Evolutionary conservation across 2,113 vertebrate genomes (phyloP).

Genomic region (Mystacornis crossleyi): DNA sequence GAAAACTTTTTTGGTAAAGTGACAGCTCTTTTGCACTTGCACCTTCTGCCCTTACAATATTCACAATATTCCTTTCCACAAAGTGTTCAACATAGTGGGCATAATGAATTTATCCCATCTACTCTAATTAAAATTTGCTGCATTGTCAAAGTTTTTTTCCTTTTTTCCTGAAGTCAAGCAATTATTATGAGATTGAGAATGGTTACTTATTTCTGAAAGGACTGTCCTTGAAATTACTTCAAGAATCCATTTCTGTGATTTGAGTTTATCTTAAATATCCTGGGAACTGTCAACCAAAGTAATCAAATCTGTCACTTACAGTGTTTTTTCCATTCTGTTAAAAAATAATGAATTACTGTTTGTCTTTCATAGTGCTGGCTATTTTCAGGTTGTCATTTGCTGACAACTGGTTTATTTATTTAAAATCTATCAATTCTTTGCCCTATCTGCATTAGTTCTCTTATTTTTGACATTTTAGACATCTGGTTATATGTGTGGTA

Average conservation of each 20-base stretch:
- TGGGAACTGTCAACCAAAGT: background rate
- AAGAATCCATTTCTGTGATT: background rate
- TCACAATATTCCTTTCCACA: background rate
- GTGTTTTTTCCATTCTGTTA: background rate
- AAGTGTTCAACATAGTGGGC: background rate
- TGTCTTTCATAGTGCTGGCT: background rate
- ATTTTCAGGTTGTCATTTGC: slow-evolving; percentile 20
- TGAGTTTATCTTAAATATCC: background rate
- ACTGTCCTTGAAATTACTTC: background rate
- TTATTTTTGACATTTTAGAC: slow-evolving; percentile 25
- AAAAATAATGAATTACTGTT: slow-evolving; percentile 44
- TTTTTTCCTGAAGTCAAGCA: background rate
- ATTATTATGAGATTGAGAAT: background rate
- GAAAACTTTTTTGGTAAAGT: background rate
- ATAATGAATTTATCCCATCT: background rate
- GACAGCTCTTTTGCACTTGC: background rate
- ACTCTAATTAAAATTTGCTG: background rate
- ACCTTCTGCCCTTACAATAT: background rate
- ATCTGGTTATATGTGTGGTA: background rate
- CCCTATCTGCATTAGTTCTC: background rate
- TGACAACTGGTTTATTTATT: slow-evolving; percentile 60
- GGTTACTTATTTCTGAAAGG: background rate
- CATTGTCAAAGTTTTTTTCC: background rate
- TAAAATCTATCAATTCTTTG: slow-evolving; percentile 16
- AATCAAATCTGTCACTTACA: background rate